Base-by-base conservation (phyloP, 2,888 invertebrate genomes). In the Cyaniris semiargus region DNA sequence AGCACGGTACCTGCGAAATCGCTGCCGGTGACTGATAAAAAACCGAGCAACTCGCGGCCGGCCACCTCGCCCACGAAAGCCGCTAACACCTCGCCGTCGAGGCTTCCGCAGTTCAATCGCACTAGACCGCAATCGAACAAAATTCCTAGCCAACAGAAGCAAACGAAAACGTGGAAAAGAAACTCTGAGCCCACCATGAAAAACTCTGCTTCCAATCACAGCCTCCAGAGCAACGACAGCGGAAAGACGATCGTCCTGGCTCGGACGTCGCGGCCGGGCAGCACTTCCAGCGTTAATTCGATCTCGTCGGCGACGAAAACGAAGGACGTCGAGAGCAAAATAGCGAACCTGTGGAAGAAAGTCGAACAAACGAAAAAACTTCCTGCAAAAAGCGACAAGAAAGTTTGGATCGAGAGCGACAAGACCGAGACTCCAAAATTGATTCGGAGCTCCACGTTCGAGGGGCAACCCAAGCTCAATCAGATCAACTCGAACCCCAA, bases 291-390 rank as follows among this genome's bases (percentile, higher is more conserved):
- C 83, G 95, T 96, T 78, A 96, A 96, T 85, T 95, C 95, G 0
- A 95, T 95, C 77, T 92, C 95, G 18, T 94, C 94, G 21, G 91
- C 95, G 0, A 94, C 95, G 0, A 94, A 93, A 81, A 87, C 94
- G 21, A 96, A 96, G 88, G 96, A 96, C 80, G 95, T 96, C 0
- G 96, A 96, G 15, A 97, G 97, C 86, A 97, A 96, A 87, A 97
- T 97, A 77, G 96, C 97, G 0, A 96, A 95, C 83, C 88, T 97
- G 21, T 97, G 97, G 97, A 97, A 96, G 84, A 96, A 95, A 85
- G 96, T 96, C 0, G 96, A 97, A 83, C 96, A 96, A 78, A 95
- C 91, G 60, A 96, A 96, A 81, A 95, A 94, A 78, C 94, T 94
- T 80, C 94, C 90, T 72, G 88, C 92, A 3, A 95, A 95, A 83